Evolutionary conservation across 2,888 invertebrate genomes (phyloP).

Genomic region (Ophion slaviceki): DNA sequence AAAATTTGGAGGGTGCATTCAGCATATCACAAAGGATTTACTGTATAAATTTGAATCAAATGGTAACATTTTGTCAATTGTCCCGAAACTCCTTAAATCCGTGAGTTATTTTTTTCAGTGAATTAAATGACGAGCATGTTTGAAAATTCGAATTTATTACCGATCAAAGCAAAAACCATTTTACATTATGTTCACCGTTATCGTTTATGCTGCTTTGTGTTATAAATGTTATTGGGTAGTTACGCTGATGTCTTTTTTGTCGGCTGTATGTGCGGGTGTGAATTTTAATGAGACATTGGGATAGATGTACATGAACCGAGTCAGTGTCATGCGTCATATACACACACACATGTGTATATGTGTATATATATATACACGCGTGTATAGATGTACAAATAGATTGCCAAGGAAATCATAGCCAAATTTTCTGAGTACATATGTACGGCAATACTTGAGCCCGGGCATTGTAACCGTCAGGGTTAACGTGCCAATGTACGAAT

Average conservation of each 20-base stretch:
- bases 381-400: background rate
- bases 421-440: conserved; percentile 12
- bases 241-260: background rate
- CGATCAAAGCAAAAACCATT: background rate
- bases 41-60: too few species aligned
- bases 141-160: background rate
- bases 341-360: background rate
- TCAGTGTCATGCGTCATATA: background rate
- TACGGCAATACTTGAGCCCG: conserved; percentile 30
- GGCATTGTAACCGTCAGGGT: conserved; percentile 64
- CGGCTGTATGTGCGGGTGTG: conserved; percentile 3
- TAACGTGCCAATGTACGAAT: conserved; percentile 63
- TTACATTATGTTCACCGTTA: background rate
- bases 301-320: conserved; percentile 37
- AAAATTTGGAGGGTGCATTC: too few species aligned
- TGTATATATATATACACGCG: background rate
- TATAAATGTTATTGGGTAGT: background rate
- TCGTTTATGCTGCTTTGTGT: background rate
- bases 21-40: too few species aligned
- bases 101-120: too few species aligned
- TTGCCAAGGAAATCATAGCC: conserved; percentile 31
- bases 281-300: conserved; percentile 2
- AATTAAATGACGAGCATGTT: background rate
- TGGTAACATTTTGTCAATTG: too few species aligned
- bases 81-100: too few species aligned